Percentiles rank a stretch among this genome's conserved stretches.
Evolutionary conservation across 1,140 invertebrate species (phyloP).

Genomic region (Aporrectodea caliginosa): DNA sequence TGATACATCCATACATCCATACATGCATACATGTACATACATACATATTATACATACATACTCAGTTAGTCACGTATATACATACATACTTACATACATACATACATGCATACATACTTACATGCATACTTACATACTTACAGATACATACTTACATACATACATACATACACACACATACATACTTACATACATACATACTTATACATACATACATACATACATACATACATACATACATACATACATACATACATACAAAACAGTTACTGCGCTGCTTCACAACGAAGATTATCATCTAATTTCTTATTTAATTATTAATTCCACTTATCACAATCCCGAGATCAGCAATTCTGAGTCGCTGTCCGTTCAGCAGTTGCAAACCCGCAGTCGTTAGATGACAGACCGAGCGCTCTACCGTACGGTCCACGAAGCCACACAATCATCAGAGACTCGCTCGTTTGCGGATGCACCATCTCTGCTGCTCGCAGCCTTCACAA

Average conservation of each 20-base stretch:
- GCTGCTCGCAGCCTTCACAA: too few relatives aligned
- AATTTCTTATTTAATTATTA: too few relatives aligned
- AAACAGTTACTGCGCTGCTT: not conserved
- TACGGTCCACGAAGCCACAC: too few relatives aligned
- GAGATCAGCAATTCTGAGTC: not conserved
- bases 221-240: constrained; percentile 5
- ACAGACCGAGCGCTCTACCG: not conserved
- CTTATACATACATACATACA: too few relatives aligned
- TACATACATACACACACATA: not conserved
- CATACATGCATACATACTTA: constrained; percentile 1
- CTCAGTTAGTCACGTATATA: not conserved
- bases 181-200: too few relatives aligned
- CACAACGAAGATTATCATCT: too few relatives aligned
- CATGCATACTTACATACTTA: too few relatives aligned
- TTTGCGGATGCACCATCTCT: too few relatives aligned
- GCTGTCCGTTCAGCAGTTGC: too few relatives aligned
- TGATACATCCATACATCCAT: not conserved
- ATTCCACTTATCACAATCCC: not conserved
- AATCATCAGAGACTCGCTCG: too few relatives aligned
- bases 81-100: constrained; percentile 5
- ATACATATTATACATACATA: not conserved
- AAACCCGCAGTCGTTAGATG: too few relatives aligned
- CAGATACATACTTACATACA: too few relatives aligned
- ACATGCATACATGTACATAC: not conserved
- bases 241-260: not conserved